These are phyloP conservation scores for Callochromis pleurospilus DNA, from an alignment of 2,113 vertebrate genomes.

Conservation along the genomic window DNA sequence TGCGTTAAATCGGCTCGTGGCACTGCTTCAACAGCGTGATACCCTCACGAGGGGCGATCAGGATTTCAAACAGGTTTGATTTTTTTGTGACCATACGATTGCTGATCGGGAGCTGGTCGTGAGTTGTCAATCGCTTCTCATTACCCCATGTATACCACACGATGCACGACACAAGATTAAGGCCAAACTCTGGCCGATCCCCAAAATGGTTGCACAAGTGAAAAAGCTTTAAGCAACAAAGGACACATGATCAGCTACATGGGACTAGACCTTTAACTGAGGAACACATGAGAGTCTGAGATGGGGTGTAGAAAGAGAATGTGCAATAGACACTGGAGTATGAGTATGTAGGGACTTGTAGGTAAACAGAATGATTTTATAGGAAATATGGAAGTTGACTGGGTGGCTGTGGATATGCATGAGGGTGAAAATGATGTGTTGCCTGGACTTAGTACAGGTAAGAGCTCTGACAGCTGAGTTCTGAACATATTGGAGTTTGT, in stretches of 20 bases:
- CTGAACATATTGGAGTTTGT: background rate
- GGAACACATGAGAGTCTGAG: background rate
- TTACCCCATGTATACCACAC: background rate
- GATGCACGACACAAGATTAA: background rate
- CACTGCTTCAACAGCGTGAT: background rate
- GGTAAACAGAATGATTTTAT: background rate
- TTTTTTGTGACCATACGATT: background rate
- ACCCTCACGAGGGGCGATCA: background rate
- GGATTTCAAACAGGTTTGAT: background rate
- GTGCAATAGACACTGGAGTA: background rate
- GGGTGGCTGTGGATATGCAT: background rate
- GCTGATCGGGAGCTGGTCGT: background rate
- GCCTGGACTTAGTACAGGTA: background rate
- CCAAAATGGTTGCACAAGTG: background rate
- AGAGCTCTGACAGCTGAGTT: background rate
- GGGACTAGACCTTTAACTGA: background rate
- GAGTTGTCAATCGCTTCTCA: background rate
- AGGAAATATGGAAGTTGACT: background rate
- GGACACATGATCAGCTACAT: background rate
- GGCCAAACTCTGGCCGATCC: fast-evolving
- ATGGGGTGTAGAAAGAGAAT: background rate
- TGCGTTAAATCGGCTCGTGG: fast-evolving
- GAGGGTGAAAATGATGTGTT: background rate
- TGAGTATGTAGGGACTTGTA: background rate
- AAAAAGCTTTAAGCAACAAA: background rate